Base-by-base conservation (phyloP, 2,888 invertebrate genomes). In the Panzeria rudis region DNA sequence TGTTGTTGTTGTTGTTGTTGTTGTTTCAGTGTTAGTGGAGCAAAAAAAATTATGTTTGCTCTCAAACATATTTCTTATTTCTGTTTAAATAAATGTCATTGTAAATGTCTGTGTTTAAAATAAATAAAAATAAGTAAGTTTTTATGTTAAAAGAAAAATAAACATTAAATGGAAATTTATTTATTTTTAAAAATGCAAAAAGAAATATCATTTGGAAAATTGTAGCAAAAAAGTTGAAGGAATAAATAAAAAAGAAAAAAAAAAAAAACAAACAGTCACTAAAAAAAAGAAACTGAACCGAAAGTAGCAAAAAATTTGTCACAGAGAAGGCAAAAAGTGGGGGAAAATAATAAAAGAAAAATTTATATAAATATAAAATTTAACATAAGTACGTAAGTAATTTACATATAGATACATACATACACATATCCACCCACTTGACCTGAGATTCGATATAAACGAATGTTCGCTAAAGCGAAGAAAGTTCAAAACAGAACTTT, bases 141-240 rank as follows among this genome's bases (percentile, higher is more conserved):
- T 50, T 76, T 68, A 68, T 54, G 41, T 32, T 2, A 25, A 15
- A 38, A 13, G 15, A 56, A 64, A 64, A 64, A 72, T 47, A 35
- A 15, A 4, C 52, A 73, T 75, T 68, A 75, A 61, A 75, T 75
- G 41, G 13, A 61, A 73, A 68, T 75, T 81, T 81, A 75, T 81
- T 68, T 52, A 44, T 61, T 66, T 68, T 68, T 52, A 52, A 61
- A 61, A 75, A 75, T 73, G 59, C 56, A 80, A 44, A 72, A n/a
- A 69, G 44, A 15, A 61, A 62, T 32, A 50, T 66, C 29, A 79
- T 71, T 47, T 79, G 52, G 29, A 56, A 71, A 69, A 62, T 50
- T 69, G 52, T 69, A 32, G 64, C 72, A 72, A 56, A 72, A 20
- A 79, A 35, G 32, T 4, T 32, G 1, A 23, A 54, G 13, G 17